These are phyloP conservation scores for Phasia obesa DNA, from an alignment of 2,888 invertebrate species.

Conservation along the genomic window DNA sequence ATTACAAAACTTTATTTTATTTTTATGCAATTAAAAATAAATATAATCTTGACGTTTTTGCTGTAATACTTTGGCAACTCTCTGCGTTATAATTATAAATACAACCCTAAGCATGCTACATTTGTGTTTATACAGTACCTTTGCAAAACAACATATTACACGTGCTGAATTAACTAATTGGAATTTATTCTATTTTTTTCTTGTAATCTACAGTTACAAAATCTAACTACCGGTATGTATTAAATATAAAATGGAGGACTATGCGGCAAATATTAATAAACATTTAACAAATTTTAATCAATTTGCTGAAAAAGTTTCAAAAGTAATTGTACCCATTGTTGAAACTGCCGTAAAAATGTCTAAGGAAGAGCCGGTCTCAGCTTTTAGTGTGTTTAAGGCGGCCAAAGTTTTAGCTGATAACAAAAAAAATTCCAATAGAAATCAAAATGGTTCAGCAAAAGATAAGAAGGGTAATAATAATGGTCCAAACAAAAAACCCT, in stretches of 20 bases:
- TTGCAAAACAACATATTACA: too few relatives aligned
- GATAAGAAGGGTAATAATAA: conserved; percentile 23
- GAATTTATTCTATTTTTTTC: not conserved
- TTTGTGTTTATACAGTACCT: too few relatives aligned
- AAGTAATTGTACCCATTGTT: conserved; percentile 44
- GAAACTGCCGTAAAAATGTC: conserved; percentile 55
- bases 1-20: too few relatives aligned
- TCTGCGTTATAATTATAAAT: too few relatives aligned
- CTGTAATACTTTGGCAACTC: too few relatives aligned
- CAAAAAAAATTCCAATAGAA: conserved; percentile 48
- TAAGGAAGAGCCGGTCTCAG: conserved; percentile 69
- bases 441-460: conserved; percentile 37
- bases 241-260: conserved; percentile 40
- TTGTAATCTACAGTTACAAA: conserved; percentile 48
- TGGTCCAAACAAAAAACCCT: conserved; percentile 2
- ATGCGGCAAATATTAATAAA: conserved; percentile 14
- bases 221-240: conserved; percentile 43
- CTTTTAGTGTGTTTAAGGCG: conserved; percentile 71
- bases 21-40: too few relatives aligned
- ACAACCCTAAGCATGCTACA: too few relatives aligned
- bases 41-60: too few relatives aligned
- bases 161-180: too few relatives aligned
- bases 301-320: conserved; percentile 37
- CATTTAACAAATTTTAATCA: conserved; percentile 39
- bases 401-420: conserved; percentile 8